Evolutionary conservation across 2,888 invertebrate species (phyloP), one percentile per base, ranked within the genome.

Genomic region (Xanthia icteritia): DNA sequence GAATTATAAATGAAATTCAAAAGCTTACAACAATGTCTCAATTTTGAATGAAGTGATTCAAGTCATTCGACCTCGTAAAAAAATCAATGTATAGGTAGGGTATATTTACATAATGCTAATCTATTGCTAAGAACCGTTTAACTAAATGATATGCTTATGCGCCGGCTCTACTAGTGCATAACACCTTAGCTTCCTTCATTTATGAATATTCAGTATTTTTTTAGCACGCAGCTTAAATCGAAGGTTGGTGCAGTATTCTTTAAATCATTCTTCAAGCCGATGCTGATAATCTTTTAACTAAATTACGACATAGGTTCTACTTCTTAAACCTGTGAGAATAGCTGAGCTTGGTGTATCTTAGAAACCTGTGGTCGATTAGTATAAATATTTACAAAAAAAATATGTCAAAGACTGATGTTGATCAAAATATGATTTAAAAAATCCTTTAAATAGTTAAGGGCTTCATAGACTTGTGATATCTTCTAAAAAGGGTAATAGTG

Each of bases 161-260:
- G 17, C 42, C 15, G 15, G 4, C 17, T 23, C 13, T 36, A 58
- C 54, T 31, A 42, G 56, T 42, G 64, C 76, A 51, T 48, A 15
- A 66, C 58, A 27, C 31, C 9, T 39, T 4, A 17, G n/a, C 82
- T 51, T 76, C 77, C 76, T 75, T 6, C 8, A 48, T 39, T 27
- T 63, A 8, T 82, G 82, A 74, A 75, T 75, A 74, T 73, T 73
- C 0, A 77, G 2, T 15, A 20, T 5, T 23, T 60, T 48, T 61
- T 56, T 20, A 81, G 56, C 75, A 74, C 75, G 74, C 63, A 39
- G 6, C 0, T 17, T 2, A 6, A 36, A 79, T 56, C 8, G 2
- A 45, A 27, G 64, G n/a, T 54, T 23, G 11, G 31, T 73, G 36
- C 39, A 23, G 23, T 60, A 45, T 45, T 6, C 27, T 45, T 20